phyloP scores from a whole-genome alignment of 2,797 vertebrate species.

The Jordanella pulchra region DNA sequence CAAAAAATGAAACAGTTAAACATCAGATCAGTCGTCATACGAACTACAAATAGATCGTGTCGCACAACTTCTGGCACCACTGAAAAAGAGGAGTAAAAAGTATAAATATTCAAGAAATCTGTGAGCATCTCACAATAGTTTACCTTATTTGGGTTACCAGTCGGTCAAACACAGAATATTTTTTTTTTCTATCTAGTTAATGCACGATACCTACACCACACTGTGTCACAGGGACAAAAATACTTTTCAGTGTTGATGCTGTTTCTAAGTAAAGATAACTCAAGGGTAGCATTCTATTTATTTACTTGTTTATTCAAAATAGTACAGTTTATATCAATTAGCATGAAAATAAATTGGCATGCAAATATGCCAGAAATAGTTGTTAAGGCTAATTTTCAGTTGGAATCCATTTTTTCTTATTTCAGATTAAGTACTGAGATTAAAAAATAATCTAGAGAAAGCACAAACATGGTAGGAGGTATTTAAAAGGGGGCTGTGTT shows the following conservation, averaged over 20 bases:
- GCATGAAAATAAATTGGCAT: too few relatives aligned
- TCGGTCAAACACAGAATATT: neutral
- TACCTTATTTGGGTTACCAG: neutral
- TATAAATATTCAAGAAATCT: neutral
- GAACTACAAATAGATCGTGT: conserved; percentile 2
- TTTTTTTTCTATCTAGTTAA: neutral
- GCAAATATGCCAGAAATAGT: too few relatives aligned
- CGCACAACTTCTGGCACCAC: neutral
- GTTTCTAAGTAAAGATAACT: neutral
- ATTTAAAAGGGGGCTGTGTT: neutral
- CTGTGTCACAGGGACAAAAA: neutral
- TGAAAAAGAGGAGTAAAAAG: neutral
- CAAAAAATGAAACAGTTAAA: conserved; percentile 29
- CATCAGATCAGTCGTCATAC: conserved; percentile 29
- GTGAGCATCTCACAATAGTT: neutral
- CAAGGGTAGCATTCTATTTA: too few relatives aligned
- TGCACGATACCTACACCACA: neutral
- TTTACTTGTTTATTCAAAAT: too few relatives aligned
- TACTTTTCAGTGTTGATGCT: neutral
- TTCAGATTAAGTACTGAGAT: too few relatives aligned
- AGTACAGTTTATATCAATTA: too few relatives aligned
- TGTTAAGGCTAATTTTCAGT: too few relatives aligned
- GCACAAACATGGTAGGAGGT: neutral
- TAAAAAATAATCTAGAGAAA: neutral
- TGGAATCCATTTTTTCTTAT: too few relatives aligned